A percentile compares a stretch with the other conserved stretches of the same genome.
Conservation (phyloP, 2,113 vertebrate genomes). For the Trachemys scripta region DNA sequence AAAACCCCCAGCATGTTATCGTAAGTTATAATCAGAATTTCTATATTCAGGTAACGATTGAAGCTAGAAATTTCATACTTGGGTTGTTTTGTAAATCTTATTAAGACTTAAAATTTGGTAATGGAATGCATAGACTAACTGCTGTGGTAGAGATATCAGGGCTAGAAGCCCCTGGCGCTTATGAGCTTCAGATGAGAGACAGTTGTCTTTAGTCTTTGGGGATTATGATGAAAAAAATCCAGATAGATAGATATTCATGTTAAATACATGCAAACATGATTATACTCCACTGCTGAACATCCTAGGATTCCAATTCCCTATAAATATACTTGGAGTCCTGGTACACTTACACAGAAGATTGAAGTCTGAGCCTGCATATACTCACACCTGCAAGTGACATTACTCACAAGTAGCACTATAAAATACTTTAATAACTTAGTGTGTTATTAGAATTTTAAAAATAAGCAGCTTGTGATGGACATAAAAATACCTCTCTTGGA, state of each 20-base stretch:
- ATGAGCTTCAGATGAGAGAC: neutral
- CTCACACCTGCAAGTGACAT: neutral
- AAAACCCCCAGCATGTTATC: conserved; percentile 18
- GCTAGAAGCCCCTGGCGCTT: neutral
- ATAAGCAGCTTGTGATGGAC: neutral
- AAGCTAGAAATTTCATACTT: conserved; percentile 15
- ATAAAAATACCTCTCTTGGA: conserved; percentile 29
- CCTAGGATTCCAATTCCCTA: neutral
- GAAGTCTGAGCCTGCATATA: neutral
- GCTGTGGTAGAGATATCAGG: neutral
- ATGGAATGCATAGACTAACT: neutral
- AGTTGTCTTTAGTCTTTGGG: neutral
- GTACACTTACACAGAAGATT: neutral
- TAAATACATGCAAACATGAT: neutral
- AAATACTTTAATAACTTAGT: neutral
- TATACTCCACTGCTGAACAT: neutral
- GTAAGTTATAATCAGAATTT: conserved; percentile 19
- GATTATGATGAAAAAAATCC: neutral
- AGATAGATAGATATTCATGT: neutral
- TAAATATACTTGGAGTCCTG: neutral
- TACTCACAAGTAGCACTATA: neutral
- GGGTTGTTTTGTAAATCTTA: conserved; percentile 19
- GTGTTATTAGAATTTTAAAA: neutral
- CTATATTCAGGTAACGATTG: conserved; percentile 13
- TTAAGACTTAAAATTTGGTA: neutral